Evolutionary conservation across 2,113 vertebrate genomes (phyloP).

Genomic region (Amazona vittata): DNA sequence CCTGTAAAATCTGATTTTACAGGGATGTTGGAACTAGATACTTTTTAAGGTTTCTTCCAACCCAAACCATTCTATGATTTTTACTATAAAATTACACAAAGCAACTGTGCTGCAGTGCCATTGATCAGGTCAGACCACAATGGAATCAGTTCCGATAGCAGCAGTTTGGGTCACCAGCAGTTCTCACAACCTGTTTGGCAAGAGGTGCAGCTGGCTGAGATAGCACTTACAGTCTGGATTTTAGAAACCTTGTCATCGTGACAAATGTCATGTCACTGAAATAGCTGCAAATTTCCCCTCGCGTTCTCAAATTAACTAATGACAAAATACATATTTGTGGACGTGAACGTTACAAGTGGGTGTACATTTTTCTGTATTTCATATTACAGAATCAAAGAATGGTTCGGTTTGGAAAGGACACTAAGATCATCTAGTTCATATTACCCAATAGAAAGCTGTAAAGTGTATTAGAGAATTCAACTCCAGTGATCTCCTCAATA

Average conservation of each 20-base stretch:
- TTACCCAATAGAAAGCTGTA: background rate
- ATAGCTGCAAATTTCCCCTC: background rate
- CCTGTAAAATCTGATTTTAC: background rate
- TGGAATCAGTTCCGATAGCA: background rate
- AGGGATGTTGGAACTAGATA: background rate
- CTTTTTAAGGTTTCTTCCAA: background rate
- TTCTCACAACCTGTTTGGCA: background rate
- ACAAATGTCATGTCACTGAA: conserved; percentile 22
- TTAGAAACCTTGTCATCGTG: background rate
- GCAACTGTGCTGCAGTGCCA: background rate
- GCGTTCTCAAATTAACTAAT: background rate
- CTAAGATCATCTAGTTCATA: background rate
- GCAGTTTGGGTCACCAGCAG: background rate
- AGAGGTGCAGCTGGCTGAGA: background rate
- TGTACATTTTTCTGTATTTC: background rate
- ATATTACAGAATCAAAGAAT: background rate
- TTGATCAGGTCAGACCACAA: background rate
- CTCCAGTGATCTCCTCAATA: background rate
- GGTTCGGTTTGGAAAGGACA: background rate
- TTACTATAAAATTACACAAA: background rate
- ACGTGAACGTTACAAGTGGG: background rate
- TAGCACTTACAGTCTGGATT: background rate
- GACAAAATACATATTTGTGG: background rate
- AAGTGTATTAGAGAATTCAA: background rate
- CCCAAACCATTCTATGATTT: background rate